phyloP scores from a whole-genome alignment of 2,113 vertebrate species.

The Amblyopsis rosae region DNA sequence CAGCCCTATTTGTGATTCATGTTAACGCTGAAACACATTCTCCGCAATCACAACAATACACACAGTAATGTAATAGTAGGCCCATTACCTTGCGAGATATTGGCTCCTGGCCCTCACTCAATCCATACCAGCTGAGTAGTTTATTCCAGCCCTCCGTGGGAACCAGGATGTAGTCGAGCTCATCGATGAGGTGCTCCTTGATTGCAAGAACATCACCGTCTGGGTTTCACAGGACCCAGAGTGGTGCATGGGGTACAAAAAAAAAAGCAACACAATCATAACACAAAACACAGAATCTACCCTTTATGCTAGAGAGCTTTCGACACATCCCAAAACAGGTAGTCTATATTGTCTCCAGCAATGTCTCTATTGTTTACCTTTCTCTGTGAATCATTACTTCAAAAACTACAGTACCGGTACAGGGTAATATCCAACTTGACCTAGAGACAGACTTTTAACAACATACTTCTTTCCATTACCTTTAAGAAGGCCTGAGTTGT shows the following conservation, averaged over 20 bases:
- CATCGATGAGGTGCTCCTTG: conserved; percentile 98
- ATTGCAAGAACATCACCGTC: conserved; percentile 93
- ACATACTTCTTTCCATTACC: conserved; percentile 74
- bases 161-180: conserved; percentile 96
- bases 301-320: conserved; percentile 52
- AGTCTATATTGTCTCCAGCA: conserved; percentile 28
- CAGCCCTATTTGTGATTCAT: background rate
- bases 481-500: conserved; percentile 96
- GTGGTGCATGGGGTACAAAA: background rate
- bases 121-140: conserved; percentile 95
- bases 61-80: background rate
- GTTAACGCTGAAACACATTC: background rate
- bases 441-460: background rate
- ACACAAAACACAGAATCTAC: conserved; percentile 8
- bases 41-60: background rate
- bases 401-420: conserved; percentile 30
- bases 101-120: conserved; percentile 91
- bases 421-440: background rate
- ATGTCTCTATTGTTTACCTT: conserved; percentile 36
- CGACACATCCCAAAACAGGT: conserved; percentile 30
- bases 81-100: conserved; percentile 91
- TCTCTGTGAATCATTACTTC: conserved; percentile 31
- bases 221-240: conserved; percentile 40
- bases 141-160: conserved; percentile 98
- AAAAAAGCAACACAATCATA: background rate